phyloP scores from a whole-genome alignment of 2,797 vertebrate genomes.

The Eidolon dupreanum region DNA sequence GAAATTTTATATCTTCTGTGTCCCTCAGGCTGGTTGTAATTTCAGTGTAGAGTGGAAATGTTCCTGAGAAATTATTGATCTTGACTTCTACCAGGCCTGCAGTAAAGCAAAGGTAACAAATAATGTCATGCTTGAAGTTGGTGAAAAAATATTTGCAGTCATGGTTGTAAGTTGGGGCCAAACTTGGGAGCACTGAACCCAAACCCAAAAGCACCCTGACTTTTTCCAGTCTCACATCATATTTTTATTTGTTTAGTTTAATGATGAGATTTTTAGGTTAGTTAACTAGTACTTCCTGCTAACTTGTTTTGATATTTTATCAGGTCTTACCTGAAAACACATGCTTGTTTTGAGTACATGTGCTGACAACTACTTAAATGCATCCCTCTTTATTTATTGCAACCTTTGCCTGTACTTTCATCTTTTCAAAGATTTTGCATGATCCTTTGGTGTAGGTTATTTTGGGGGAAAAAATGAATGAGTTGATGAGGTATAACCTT shows the following conservation, averaged over 20 bases:
- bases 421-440: slow-evolving; percentile 61
- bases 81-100: slow-evolving; percentile 79
- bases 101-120: slow-evolving; percentile 85
- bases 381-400: slow-evolving; percentile 57
- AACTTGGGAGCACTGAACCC: slow-evolving; percentile 75
- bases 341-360: slow-evolving; percentile 66
- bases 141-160: slow-evolving; percentile 86
- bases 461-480: slow-evolving; percentile 44
- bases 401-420: slow-evolving; percentile 64
- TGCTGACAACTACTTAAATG: slow-evolving; percentile 77
- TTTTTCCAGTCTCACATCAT: slow-evolving; percentile 77
- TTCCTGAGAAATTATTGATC: slow-evolving; percentile 80
- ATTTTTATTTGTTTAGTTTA: slow-evolving; percentile 82
- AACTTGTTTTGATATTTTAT: slow-evolving; percentile 71
- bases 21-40: slow-evolving; percentile 71
- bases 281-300: slow-evolving; percentile 73
- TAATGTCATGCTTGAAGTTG: slow-evolving; percentile 84
- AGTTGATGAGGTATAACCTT: slow-evolving; percentile 64
- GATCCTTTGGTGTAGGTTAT: slow-evolving; percentile 32
- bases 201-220: slow-evolving; percentile 68
- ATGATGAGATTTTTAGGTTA: slow-evolving; percentile 81
- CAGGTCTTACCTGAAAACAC: slow-evolving; percentile 70
- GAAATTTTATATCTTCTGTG: slow-evolving; percentile 74
- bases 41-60: slow-evolving; percentile 78
- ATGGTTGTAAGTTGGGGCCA: slow-evolving; percentile 82